Conservation (phyloP, 2,888 invertebrate species). For the Cheilosia vulpina region DNA sequence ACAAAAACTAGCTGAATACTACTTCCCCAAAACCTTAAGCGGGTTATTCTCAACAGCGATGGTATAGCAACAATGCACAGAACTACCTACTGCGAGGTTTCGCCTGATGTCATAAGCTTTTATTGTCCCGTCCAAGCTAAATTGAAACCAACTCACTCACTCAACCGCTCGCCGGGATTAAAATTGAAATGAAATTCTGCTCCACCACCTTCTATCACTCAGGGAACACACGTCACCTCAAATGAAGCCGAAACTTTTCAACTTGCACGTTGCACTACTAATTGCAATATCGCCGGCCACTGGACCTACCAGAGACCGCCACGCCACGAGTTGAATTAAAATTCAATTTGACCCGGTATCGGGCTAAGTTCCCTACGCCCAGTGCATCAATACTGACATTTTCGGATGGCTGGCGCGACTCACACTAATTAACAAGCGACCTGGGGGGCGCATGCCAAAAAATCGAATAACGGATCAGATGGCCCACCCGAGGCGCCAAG, state of each 20-base stretch:
- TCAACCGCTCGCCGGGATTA: background rate
- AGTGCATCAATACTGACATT: slow-evolving; percentile 30
- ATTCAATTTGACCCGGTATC: slow-evolving; percentile 49
- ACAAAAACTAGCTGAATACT: too few relatives aligned
- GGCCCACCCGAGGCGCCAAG: background rate
- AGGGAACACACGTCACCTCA: background rate
- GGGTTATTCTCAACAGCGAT: too few relatives aligned
- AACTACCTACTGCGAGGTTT: too few relatives aligned
- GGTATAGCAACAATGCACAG: too few relatives aligned
- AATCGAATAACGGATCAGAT: slow-evolving; percentile 25
- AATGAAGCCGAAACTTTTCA: slow-evolving; percentile 19
- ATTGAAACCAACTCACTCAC: background rate
- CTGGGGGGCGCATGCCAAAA: slow-evolving; percentile 15
- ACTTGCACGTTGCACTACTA: slow-evolving; percentile 14
- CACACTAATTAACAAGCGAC: slow-evolving; percentile 46
- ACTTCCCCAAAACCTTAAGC: too few relatives aligned
- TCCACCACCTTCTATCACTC: background rate
- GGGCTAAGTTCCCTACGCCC: slow-evolving; percentile 8
- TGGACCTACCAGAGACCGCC: slow-evolving; percentile 3
- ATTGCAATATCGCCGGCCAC: slow-evolving; percentile 12
- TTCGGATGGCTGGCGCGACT: slow-evolving; percentile 7
- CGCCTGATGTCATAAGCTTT: too few relatives aligned
- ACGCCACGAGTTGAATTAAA: slow-evolving; percentile 47
- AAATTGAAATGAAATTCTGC: slow-evolving; percentile 22
- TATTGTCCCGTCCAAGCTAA: background rate